phyloP scores from a whole-genome alignment of 2,797 vertebrate species.

The Neopelma chrysocephalum region DNA sequence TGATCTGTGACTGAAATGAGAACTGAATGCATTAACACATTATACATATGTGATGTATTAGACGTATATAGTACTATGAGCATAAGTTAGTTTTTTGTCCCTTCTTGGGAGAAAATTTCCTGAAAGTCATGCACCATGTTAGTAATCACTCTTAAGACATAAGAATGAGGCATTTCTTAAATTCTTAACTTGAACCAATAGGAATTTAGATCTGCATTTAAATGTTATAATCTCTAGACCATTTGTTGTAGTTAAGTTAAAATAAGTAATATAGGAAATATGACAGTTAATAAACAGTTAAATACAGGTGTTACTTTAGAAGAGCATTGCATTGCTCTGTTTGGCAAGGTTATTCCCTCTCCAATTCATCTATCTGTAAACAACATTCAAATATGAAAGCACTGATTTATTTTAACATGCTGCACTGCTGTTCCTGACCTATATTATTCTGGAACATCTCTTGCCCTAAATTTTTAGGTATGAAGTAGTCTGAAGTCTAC shows the following conservation, averaged over 20 bases:
- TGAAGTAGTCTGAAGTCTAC: neutral
- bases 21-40: neutral
- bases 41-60: neutral
- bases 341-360: conserved; percentile 5
- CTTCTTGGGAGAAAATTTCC: neutral
- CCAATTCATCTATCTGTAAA: conserved; percentile 10
- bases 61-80: neutral
- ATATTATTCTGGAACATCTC: conserved; percentile 45
- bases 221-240: neutral
- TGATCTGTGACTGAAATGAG: neutral
- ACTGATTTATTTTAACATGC: conserved; percentile 27
- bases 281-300: conserved; percentile 7
- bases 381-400: conserved; percentile 14
- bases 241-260: neutral
- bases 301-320: neutral
- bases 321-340: neutral
- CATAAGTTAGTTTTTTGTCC: neutral
- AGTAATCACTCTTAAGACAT: neutral
- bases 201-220: neutral
- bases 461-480: conserved; percentile 26
- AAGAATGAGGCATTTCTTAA: neutral
- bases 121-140: neutral
- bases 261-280: neutral
- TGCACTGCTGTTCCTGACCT: conserved; percentile 29
- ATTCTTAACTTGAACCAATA: neutral